phyloP scores from a whole-genome alignment of 64 coral and sea anemone species.

The Actinia tenebrosa region DNA sequence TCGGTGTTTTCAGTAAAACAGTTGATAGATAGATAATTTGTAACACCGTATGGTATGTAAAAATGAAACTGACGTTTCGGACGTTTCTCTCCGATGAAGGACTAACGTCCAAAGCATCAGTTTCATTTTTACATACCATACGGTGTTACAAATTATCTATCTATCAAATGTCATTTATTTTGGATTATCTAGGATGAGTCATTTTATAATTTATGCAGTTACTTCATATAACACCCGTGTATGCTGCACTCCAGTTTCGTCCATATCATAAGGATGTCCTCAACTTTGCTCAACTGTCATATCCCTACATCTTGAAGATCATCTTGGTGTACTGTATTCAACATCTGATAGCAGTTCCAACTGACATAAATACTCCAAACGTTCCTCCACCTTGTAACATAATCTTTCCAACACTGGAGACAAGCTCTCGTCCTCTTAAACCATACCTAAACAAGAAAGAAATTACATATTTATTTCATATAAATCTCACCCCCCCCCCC shows the following conservation, averaged over 20 bases:
- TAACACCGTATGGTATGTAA: too few species aligned
- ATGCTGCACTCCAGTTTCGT: neutral
- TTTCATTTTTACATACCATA: too few species aligned
- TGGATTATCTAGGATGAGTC: neutral
- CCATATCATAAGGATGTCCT: neutral
- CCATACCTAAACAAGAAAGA: slow-evolving; percentile 56
- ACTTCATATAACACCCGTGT: neutral
- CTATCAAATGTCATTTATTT: too few species aligned
- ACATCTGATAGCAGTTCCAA: slow-evolving; percentile 97
- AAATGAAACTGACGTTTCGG: too few species aligned
- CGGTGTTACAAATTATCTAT: too few species aligned
- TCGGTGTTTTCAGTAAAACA: too few species aligned
- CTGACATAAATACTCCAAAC: slow-evolving; percentile 96
- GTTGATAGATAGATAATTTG: too few species aligned
- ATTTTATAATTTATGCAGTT: neutral
- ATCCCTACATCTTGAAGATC: neutral
- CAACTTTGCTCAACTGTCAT: neutral
- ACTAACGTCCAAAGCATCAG: too few species aligned
- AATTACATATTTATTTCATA: neutral
- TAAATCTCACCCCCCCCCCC: too few species aligned
- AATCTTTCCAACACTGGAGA: slow-evolving; percentile 84
- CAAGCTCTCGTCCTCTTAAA: slow-evolving; percentile 81
- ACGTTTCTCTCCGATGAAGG: too few species aligned
- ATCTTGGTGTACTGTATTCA: neutral
- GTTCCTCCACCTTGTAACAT: slow-evolving; percentile 99